These are phyloP conservation scores for Ctenicera cuprea DNA, from an alignment of 2,888 invertebrate genomes.

Conservation along the genomic window DNA sequence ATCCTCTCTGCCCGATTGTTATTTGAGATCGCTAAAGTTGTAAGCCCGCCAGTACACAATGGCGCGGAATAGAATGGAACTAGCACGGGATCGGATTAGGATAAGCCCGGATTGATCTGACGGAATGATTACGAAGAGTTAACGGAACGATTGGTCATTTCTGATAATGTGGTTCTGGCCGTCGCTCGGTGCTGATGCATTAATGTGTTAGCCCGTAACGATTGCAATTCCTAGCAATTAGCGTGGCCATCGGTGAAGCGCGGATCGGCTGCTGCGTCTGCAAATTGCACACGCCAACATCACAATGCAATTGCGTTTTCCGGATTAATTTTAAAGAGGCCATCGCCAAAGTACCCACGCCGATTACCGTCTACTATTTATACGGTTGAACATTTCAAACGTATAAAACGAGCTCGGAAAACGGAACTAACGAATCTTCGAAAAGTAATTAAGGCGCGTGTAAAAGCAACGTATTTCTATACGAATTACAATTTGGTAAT, in stretches of 20 bases:
- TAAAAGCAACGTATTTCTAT: too few species aligned
- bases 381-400: too few species aligned
- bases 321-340: too few species aligned
- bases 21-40: slow-evolving; percentile 57
- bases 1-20: slow-evolving; percentile 56
- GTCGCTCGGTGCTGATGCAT: slow-evolving; percentile 39
- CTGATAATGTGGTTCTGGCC: slow-evolving; percentile 54
- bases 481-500: too few species aligned
- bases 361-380: too few species aligned
- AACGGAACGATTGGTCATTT: slow-evolving; percentile 60
- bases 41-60: slow-evolving; percentile 61
- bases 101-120: slow-evolving; percentile 60
- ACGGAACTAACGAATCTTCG: too few species aligned
- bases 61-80: slow-evolving; percentile 57
- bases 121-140: slow-evolving; percentile 59
- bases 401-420: too few species aligned
- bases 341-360: too few species aligned
- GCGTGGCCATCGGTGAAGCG: slow-evolving; percentile 27
- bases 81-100: slow-evolving; percentile 58
- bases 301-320: neutral
- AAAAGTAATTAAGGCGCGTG: too few species aligned
- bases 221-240: slow-evolving; percentile 48
- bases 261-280: slow-evolving; percentile 30
- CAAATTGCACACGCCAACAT: slow-evolving; percentile 37
- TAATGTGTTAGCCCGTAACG: slow-evolving; percentile 37